A percentile compares a stretch with the other conserved stretches of the same genome.
Evolutionary conservation across 2,113 vertebrate species (phyloP).

Genomic region (Bubo bubo): DNA sequence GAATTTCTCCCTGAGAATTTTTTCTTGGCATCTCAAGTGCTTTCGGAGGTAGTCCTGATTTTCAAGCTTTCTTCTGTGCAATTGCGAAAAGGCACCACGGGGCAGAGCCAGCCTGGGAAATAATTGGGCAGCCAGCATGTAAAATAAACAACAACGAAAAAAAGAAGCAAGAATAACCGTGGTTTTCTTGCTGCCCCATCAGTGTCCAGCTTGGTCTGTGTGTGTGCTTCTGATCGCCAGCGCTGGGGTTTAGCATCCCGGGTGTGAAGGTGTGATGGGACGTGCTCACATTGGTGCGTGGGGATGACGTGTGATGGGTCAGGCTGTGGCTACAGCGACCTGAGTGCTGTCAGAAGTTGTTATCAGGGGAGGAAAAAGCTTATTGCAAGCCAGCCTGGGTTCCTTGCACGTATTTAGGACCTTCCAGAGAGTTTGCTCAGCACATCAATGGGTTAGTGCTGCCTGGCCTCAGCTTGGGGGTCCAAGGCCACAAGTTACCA

Average conservation of each 20-base stretch:
- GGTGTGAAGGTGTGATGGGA: not conserved
- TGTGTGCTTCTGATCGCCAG: fast-evolving
- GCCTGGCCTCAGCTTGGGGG: fast-evolving
- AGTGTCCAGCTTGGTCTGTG: fast-evolving
- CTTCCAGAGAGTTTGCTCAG: not conserved
- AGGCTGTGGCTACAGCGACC: not conserved
- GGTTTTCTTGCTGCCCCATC: not conserved
- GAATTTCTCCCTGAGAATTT: not conserved
- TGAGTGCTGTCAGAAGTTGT: not conserved
- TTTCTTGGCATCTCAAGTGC: not conserved
- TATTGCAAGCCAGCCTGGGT: no score
- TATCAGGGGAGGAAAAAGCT: fast-evolving
- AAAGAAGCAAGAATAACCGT: not conserved
- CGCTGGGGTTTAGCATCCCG: not conserved
- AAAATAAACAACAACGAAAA: not conserved
- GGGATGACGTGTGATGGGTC: fast-evolving
- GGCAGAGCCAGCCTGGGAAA: not conserved
- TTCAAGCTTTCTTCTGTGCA: not conserved
- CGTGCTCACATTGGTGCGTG: fast-evolving
- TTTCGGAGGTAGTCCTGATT: not conserved
- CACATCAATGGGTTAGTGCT: not conserved
- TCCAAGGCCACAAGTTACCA: no score
- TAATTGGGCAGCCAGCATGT: not conserved
- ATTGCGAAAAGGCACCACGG: not conserved
- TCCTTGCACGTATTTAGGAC: fast-evolving